phyloP scores from a whole-genome alignment of 2,888 invertebrate genomes.

The Aleiodes leptofemur region DNA sequence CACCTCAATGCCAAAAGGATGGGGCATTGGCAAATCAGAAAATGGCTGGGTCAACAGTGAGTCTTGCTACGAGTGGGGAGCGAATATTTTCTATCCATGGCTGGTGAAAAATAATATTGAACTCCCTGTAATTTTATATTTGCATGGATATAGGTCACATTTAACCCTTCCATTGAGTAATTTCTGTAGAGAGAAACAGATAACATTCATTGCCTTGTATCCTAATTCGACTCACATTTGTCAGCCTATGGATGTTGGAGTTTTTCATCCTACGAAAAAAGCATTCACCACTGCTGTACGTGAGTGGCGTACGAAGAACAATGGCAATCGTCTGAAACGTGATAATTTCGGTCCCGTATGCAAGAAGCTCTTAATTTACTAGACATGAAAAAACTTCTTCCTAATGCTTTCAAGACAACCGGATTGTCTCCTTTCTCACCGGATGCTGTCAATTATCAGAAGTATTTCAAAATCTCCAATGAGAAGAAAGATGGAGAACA shows the following conservation, averaged over 20 bases:
- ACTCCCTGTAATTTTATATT: slow-evolving; percentile 66
- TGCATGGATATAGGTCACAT: slow-evolving; percentile 71
- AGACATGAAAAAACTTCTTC: slow-evolving; percentile 53
- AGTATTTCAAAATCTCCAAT: slow-evolving; percentile 40
- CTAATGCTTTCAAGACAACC: slow-evolving; percentile 61
- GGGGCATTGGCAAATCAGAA: slow-evolving; percentile 68
- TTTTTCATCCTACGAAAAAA: slow-evolving; percentile 65
- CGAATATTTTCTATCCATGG: slow-evolving; percentile 68
- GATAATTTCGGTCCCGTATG: slow-evolving; percentile 60
- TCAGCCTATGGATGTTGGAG: slow-evolving; percentile 68
- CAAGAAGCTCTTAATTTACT: slow-evolving; percentile 55
- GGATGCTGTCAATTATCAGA: slow-evolving; percentile 49
- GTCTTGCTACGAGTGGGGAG: slow-evolving; percentile 63
- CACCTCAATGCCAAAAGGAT: slow-evolving; percentile 59
- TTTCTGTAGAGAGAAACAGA: slow-evolving; percentile 67
- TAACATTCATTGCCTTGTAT: slow-evolving; percentile 64
- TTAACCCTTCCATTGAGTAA: slow-evolving; percentile 64
- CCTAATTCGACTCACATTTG: slow-evolving; percentile 69
- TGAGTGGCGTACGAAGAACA: slow-evolving; percentile 60
- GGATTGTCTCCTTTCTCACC: slow-evolving; percentile 58
- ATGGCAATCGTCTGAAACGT: slow-evolving; percentile 57
- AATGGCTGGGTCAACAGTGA: slow-evolving; percentile 71
- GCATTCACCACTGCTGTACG: slow-evolving; percentile 62
- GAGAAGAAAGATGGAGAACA: too few relatives aligned
- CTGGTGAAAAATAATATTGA: slow-evolving; percentile 61